Evolutionary conservation across 2,797 vertebrate genomes (phyloP).

Genomic region (Paedocypris micromegethes): DNA sequence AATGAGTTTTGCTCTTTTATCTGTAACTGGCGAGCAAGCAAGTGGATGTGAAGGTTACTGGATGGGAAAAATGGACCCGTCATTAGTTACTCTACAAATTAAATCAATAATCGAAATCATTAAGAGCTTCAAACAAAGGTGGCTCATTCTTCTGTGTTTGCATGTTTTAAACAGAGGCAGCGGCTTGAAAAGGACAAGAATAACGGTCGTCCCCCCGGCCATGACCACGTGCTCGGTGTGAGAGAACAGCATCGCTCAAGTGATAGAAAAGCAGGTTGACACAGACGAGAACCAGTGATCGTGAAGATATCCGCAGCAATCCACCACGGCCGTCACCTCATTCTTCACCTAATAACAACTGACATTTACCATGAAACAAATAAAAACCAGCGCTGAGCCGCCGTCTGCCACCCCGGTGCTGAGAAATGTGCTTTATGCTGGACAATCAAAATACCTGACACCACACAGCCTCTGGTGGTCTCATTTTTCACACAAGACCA

Average conservation of each 20-base stretch:
- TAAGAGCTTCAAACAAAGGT: slow-evolving; percentile 60
- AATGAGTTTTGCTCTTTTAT: slow-evolving; percentile 47
- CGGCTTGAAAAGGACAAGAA: slow-evolving; percentile 24
- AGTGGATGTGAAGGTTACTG: slow-evolving; percentile 41
- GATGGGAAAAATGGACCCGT: slow-evolving; percentile 44
- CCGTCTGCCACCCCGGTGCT: slow-evolving; percentile 28
- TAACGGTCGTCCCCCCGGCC: slow-evolving; percentile 6
- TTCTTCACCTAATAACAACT: slow-evolving; percentile 17
- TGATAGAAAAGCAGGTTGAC: slow-evolving; percentile 10
- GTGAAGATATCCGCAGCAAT: slow-evolving; percentile 31
- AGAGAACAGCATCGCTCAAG: slow-evolving; percentile 8
- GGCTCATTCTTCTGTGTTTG: slow-evolving; percentile 48
- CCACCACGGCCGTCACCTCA: slow-evolving; percentile 8
- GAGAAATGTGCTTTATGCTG: slow-evolving; percentile 45
- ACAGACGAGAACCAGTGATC: slow-evolving; percentile 8
- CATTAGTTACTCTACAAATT: slow-evolving; percentile 57
- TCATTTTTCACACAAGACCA: slow-evolving; percentile 23
- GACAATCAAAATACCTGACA: slow-evolving; percentile 42
- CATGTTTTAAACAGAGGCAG: slow-evolving; percentile 33
- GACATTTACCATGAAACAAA: slow-evolving; percentile 38
- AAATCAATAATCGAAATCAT: slow-evolving; percentile 63
- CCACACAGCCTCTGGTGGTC: slow-evolving; percentile 25
- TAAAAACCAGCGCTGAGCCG: slow-evolving; percentile 44
- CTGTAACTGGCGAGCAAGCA: slow-evolving; percentile 28
- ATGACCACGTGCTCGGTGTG: background rate